A percentile compares a stretch with the other conserved stretches of the same genome.
Evolutionary conservation across 2,888 invertebrate species (phyloP).

Genomic region (Monochamus alternatus): DNA sequence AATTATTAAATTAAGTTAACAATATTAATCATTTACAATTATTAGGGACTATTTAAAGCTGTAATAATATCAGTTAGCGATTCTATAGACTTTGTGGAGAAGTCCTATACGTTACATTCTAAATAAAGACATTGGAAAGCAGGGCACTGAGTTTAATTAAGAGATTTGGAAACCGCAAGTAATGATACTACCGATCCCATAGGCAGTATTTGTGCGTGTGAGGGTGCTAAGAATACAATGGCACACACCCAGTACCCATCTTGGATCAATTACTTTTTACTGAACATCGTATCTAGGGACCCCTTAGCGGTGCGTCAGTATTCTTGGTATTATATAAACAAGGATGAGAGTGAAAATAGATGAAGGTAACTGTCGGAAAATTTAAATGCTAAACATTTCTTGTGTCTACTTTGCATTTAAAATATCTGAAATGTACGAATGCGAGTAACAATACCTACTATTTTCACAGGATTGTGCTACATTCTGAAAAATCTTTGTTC

Average conservation of each 20-base stretch:
- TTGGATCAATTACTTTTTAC: constrained; percentile 1
- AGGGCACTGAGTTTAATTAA: background rate
- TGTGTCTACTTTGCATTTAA: background rate
- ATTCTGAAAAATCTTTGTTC: too few species aligned
- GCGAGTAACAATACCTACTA: too few species aligned
- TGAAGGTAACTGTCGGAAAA: background rate
- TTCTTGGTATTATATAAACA: background rate
- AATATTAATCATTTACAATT: too few species aligned
- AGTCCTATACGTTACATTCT: too few species aligned
- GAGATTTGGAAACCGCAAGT: background rate
- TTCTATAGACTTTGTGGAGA: too few species aligned
- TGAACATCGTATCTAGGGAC: background rate
- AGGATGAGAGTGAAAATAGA: background rate
- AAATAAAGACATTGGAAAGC: too few species aligned
- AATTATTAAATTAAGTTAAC: too few species aligned
- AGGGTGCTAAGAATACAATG: background rate
- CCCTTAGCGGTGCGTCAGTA: background rate
- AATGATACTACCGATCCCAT: background rate
- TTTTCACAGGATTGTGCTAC: too few species aligned
- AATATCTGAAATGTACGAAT: too few species aligned
- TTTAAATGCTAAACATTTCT: background rate
- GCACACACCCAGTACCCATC: background rate
- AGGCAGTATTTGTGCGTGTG: background rate
- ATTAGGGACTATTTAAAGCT: too few species aligned
- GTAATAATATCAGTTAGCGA: too few species aligned